Conservation (phyloP, 2,797 vertebrate genomes). For the Enteromius thamalakanensis region DNA sequence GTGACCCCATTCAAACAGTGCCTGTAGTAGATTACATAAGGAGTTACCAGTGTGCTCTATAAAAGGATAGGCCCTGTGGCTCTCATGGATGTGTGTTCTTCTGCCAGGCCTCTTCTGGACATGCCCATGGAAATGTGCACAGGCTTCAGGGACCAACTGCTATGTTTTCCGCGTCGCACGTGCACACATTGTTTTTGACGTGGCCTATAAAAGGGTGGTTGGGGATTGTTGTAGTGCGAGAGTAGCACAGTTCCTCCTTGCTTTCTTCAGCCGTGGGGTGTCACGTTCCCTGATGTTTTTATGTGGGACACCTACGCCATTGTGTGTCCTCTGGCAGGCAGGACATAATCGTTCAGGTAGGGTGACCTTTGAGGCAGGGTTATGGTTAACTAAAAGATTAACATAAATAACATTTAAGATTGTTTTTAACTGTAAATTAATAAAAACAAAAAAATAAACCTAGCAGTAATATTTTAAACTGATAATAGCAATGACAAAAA, state of each 20-base stretch:
- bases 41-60: constrained; percentile 21
- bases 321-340: constrained; percentile 1
- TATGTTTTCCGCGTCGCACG: constrained; percentile 14
- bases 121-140: constrained; percentile 36
- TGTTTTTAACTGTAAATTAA: neutral
- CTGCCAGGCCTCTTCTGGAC: constrained; percentile 47
- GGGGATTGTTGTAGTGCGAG: constrained; percentile 18
- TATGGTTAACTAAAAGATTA: neutral
- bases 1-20: constrained; percentile 39
- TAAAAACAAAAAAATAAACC: neutral
- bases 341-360: neutral
- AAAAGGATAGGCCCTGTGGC: constrained; percentile 22
- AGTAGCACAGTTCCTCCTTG: neutral
- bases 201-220: constrained; percentile 1
- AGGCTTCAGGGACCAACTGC: constrained; percentile 19
- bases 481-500: neutral
- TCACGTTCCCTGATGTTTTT: constrained; percentile 11
- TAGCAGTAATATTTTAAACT: neutral
- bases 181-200: constrained; percentile 1
- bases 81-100: constrained; percentile 39
- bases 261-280: neutral
- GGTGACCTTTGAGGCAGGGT: neutral
- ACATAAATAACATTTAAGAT: neutral
- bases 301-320: constrained; percentile 13
- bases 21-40: constrained; percentile 45